Conservation (phyloP, 92 coral and sea anemone species). For the Micromussa lordhowensis region DNA sequence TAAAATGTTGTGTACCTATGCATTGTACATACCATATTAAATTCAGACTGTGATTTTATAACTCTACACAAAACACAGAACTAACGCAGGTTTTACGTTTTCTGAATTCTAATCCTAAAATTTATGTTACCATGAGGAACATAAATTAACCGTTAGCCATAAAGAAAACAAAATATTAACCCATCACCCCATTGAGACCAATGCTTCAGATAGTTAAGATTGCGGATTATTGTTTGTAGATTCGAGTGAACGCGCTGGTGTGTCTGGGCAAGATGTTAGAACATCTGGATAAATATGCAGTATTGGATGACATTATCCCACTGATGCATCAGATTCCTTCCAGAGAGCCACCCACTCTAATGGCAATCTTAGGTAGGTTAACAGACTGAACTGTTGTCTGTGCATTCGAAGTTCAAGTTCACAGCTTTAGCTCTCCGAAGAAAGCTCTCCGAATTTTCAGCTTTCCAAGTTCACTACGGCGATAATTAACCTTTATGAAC, state of each 20-base stretch:
- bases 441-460: background rate
- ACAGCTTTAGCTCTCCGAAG: background rate
- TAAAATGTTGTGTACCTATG: too few relatives aligned
- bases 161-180: too few relatives aligned
- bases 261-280: conserved; percentile 95
- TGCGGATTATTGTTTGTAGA: conserved; percentile 55
- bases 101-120: too few relatives aligned
- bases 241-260: conserved; percentile 92
- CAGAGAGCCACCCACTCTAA: conserved; percentile 93
- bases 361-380: conserved; percentile 92
- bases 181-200: too few relatives aligned
- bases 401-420: too few relatives aligned
- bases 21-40: too few relatives aligned
- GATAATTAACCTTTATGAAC: too few relatives aligned
- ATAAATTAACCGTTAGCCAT: too few relatives aligned
- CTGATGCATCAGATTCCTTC: conserved; percentile 91
- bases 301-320: conserved; percentile 92
- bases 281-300: conserved; percentile 88
- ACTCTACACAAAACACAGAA: too few relatives aligned
- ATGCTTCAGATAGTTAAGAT: background rate
- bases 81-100: too few relatives aligned
- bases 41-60: too few relatives aligned
- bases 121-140: too few relatives aligned
- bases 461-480: background rate
- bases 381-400: background rate